Evolutionary conservation across 2,888 invertebrate species (phyloP).

Genomic region (Lymantria dispar): DNA sequence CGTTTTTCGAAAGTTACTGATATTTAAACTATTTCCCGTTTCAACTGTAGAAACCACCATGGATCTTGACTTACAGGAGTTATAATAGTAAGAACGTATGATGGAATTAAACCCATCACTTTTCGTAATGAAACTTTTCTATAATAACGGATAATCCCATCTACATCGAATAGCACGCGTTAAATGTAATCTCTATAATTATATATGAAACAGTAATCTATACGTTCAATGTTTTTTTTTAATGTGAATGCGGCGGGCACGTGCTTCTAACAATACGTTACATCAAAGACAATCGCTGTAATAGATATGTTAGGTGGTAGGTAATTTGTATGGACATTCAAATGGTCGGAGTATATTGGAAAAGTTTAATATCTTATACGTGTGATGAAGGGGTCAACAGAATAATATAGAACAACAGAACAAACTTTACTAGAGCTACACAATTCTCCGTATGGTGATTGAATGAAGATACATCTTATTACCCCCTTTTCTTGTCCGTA

Average conservation of each 20-base stretch:
- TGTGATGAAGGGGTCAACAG: neutral
- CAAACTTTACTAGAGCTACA: too few species aligned
- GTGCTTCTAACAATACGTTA: slow-evolving; percentile 49
- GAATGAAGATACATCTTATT: too few species aligned
- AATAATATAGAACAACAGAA: neutral
- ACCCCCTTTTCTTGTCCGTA: too few species aligned
- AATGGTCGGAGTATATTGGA: neutral
- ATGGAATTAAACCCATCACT: too few species aligned
- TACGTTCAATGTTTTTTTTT: slow-evolving; percentile 32
- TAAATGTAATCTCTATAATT: slow-evolving; percentile 67
- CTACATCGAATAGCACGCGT: slow-evolving; percentile 44
- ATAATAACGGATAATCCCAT: slow-evolving; percentile 8
- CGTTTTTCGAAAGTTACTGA: too few species aligned
- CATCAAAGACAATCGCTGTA: slow-evolving; percentile 21
- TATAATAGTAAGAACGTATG: too few species aligned
- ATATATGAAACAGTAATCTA: slow-evolving; percentile 48
- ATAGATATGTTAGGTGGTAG: slow-evolving; percentile 24
- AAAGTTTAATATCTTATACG: neutral
- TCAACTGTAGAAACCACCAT: neutral
- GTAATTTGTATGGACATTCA: slow-evolving; percentile 6
- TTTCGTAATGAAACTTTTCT: too few species aligned
- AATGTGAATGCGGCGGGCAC: slow-evolving; percentile 53
- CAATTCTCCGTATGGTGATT: too few species aligned
- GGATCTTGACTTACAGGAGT: neutral
- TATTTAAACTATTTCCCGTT: too few species aligned